Conservation (phyloP, 2,797 vertebrate species). For the Ataeniobius toweri region DNA sequence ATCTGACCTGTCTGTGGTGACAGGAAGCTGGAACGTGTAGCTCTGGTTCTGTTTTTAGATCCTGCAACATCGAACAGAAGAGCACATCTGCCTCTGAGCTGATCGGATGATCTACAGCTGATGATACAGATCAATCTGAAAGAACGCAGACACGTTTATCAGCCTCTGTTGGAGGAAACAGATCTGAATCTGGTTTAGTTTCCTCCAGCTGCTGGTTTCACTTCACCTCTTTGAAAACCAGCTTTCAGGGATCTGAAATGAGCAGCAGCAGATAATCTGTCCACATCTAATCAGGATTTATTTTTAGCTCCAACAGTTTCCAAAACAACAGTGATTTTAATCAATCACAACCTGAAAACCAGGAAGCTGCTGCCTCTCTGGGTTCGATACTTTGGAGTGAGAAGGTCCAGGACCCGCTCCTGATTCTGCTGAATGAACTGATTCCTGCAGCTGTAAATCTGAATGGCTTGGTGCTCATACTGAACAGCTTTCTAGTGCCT, state of each 20-base stretch:
- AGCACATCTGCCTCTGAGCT: not conserved
- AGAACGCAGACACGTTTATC: not conserved
- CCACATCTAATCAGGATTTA: not conserved
- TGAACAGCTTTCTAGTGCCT: too few relatives aligned
- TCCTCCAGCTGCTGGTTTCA: conserved; percentile 18
- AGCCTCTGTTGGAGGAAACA: conserved; percentile 17
- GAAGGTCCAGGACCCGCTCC: not conserved
- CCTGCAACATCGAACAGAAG: not conserved
- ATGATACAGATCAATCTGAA: conserved; percentile 1
- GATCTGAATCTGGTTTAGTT: conserved; percentile 2
- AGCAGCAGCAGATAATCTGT: conserved; percentile 4
- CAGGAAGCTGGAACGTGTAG: not conserved
- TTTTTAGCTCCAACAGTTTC: conserved; percentile 9
- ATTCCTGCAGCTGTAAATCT: not conserved
- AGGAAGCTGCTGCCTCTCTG: not conserved
- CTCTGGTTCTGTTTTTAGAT: conserved; percentile 13
- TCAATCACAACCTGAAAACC: not conserved
- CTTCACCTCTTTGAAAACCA: conserved; percentile 9
- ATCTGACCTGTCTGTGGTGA: not conserved
- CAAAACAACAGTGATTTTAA: not conserved
- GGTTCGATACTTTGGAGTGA: not conserved
- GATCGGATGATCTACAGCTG: conserved; percentile 2
- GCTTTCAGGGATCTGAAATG: conserved; percentile 24
- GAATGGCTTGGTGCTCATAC: too few relatives aligned
- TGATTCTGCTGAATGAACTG: not conserved